Base-by-base conservation (phyloP, 1,140 invertebrate species). In the Amphibalanus amphitrite region DNA sequence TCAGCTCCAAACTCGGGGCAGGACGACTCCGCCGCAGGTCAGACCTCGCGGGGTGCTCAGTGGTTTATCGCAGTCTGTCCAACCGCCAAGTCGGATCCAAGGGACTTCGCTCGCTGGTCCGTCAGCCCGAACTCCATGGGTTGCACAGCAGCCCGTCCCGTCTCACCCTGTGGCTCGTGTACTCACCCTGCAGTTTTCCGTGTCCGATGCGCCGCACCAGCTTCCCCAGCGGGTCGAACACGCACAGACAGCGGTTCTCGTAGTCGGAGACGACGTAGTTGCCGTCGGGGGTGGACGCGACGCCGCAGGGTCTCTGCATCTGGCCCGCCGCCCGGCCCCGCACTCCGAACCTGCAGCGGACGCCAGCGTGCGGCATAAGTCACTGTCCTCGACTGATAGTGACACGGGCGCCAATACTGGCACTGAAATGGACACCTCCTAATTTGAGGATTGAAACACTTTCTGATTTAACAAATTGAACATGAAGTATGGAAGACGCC, bases 231-330 rank as follows among this genome's bases (percentile, higher is more conserved):
- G 80, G 80, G 71, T 81, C 80, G 77, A 82, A 85, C 25, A 85
- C 79, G 74, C 82, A 84, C 59, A 86, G 79, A 82, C 84, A 85
- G 76, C 83, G 83, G 75, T 85, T 85, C 74, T 86, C 85, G 76
- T 85, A 85, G 74, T 86, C 85, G 13, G 84, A 83, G 0, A 86
- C 80, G n/a, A 84, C 78, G 75, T 82, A 84, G 74, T 84, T 84
- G 3, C 84, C 84, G 77, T 81, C 83, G 0, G 81, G 76, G 28
- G 83, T 78, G 23, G 82, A 78, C 69, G 80, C 79, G 3, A 86
- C 82, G 25, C 85, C 84, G 29, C 83, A 85, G 25, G 85, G 85
- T 71, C 85, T 72, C 75, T 85, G 84, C 67, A 86, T 73, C 74
- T 85, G 84, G 25, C 84, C 84, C 8, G 82, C 78, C 23, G 78